Percentiles rank a stretch among this genome's conserved stretches.
Conservation (phyloP, 2,888 invertebrate genomes). For the Cerceris rybyensis region DNA sequence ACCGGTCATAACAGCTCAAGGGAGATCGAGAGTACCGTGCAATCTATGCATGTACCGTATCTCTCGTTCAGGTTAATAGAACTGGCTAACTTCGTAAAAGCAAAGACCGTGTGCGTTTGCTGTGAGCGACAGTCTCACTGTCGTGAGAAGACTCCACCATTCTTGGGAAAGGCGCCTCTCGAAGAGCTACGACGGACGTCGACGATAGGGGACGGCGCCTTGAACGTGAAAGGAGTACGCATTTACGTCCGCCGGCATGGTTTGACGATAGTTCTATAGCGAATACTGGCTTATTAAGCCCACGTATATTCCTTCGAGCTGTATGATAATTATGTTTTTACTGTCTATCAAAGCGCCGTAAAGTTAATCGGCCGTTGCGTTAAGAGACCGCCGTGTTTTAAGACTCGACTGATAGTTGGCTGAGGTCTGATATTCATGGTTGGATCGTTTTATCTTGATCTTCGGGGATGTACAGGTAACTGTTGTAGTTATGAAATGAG, state of each 20-base stretch:
- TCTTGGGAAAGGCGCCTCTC: constrained; percentile 24
- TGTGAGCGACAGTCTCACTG: constrained; percentile 19
- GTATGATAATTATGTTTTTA: constrained; percentile 62
- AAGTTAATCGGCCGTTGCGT: constrained; percentile 59
- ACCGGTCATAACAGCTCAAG: neutral
- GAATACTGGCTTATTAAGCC: constrained; percentile 41
- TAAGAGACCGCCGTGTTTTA: neutral
- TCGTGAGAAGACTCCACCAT: constrained; percentile 24
- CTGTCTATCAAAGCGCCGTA: constrained; percentile 65
- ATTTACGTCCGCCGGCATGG: constrained; percentile 18
- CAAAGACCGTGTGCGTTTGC: neutral
- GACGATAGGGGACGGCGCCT: constrained; percentile 38
- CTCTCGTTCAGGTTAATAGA: constrained; percentile 10
- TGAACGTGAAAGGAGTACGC: constrained; percentile 31
- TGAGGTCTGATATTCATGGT: neutral
- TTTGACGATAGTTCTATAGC: constrained; percentile 21
- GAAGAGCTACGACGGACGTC: constrained; percentile 14
- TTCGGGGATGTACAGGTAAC: too few species aligned
- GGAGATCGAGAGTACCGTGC: neutral
- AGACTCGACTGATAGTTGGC: neutral
- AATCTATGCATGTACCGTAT: neutral
- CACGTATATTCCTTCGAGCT: constrained; percentile 20
- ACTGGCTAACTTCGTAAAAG: constrained; percentile 20
- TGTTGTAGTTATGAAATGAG: too few species aligned
- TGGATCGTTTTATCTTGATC: neutral